Evolutionary conservation across 1,140 invertebrate genomes (phyloP).

Genomic region (Brachionus asplanchnoidis): DNA sequence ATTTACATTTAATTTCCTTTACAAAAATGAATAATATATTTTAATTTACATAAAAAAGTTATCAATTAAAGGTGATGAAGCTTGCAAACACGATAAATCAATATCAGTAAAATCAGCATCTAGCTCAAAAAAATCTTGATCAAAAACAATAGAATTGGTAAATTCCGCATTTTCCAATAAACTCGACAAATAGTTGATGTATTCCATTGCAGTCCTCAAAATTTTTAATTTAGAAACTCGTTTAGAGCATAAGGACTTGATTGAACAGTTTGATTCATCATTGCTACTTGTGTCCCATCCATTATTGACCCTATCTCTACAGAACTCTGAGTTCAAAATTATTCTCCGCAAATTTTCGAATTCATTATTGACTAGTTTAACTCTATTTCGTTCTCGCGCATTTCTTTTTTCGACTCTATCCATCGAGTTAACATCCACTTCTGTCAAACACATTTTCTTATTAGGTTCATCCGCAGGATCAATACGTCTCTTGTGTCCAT

Average conservation of each 20-base stretch:
- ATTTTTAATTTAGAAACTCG: constrained; percentile 19
- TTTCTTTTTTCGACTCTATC: constrained; percentile 25
- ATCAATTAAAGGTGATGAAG: background rate
- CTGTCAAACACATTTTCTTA: background rate
- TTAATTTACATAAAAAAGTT: background rate
- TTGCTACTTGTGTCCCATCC: constrained; percentile 7
- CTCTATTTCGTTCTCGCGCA: constrained; percentile 26
- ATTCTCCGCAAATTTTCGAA: constrained; percentile 10
- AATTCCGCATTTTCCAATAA: background rate
- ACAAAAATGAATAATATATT: background rate
- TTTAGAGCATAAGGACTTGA: background rate
- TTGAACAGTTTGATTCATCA: background rate
- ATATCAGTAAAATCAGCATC: background rate
- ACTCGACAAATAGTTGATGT: constrained; percentile 8
- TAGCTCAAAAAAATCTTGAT: background rate
- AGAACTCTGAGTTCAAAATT: background rate
- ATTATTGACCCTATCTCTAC: background rate
- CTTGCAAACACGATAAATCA: background rate
- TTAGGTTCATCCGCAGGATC: background rate
- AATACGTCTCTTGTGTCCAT: background rate
- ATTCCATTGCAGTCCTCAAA: constrained; percentile 6
- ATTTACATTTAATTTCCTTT: background rate
- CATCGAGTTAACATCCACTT: background rate
- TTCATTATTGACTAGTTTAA: constrained; percentile 26
- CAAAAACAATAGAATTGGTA: background rate